phyloP scores from a whole-genome alignment of 2,113 vertebrate genomes.

The Cochlearius cochlearius region DNA sequence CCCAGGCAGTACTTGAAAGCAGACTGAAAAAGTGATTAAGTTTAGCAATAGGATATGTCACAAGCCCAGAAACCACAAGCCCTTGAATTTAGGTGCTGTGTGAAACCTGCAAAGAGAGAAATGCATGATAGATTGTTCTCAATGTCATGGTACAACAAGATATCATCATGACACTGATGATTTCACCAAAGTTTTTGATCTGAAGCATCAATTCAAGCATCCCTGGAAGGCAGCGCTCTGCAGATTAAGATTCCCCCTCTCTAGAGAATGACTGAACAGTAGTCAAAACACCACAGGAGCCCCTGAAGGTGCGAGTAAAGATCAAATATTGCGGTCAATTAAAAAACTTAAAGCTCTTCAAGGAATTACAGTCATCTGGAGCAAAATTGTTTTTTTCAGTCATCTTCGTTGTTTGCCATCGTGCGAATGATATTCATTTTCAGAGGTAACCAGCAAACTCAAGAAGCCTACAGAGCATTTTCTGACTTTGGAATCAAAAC shows the following conservation, averaged over 20 bases:
- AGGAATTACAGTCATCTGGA: not conserved
- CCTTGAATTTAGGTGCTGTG: not conserved
- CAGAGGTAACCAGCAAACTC: not conserved
- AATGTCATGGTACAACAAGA: not conserved
- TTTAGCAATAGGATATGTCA: not conserved
- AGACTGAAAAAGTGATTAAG: not conserved
- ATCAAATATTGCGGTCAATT: not conserved
- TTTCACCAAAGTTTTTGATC: not conserved
- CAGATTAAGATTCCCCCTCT: not conserved
- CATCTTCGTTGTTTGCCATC: not conserved
- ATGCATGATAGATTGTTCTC: not conserved
- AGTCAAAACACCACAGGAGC: not conserved
- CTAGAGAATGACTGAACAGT: not conserved
- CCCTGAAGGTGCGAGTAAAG: not conserved
- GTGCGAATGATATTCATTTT: not conserved
- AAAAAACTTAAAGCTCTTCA: not conserved
- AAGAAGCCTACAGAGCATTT: not conserved
- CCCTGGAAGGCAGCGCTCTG: not conserved
- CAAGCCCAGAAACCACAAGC: not conserved
- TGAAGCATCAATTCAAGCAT: not conserved
- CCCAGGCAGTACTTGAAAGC: not conserved
- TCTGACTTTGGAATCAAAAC: not conserved
- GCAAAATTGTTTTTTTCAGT: not conserved
- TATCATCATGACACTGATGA: not conserved
- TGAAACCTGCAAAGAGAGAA: not conserved